Base-by-base conservation (phyloP, 2,888 invertebrate genomes). In the Rambutsinella grinnellia region DNA sequence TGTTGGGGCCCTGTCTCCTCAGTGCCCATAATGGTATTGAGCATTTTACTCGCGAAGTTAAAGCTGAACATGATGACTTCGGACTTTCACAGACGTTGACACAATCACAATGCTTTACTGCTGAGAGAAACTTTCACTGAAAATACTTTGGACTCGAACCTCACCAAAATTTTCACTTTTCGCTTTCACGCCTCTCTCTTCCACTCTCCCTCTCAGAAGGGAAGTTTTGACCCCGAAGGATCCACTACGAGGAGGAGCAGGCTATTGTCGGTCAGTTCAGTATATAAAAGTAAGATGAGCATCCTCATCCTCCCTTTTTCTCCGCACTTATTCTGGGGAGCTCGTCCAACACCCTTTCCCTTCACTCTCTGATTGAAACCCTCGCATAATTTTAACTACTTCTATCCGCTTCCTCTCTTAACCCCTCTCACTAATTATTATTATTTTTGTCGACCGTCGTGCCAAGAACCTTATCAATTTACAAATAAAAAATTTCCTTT, bases 31-130 rank as follows among this genome's bases (percentile, higher is more conserved):
- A 87, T 86, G 82, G 87, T 86, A 83, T 87, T 87, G 80, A 87
- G 85, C 86, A 87, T 87, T 83, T 87, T 87, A 82, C 86, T 87
- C 57, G 87, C 87, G 83, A 87, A 87, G 84, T 86, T 87, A 84
- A 87, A 87, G 85, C 86, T 87, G 84, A 87, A 87, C 87, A 87
- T 87, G 77, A 61, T 84, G 83, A 76, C 68, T 24, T 5, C 44
- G 28, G 60, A 46, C 46, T 21, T 66, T 61, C 51, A n/a, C 6
- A 36, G 36, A 36, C 5, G 6, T 13, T 36, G 13, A 36, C 58
- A 58, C 19, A 24, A 56, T 56, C 58, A 58, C 58, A 58, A 24
- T 58, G 26, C 15, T 58, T 27, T 21, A 19, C 15, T 21, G 46
- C 54, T 24, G 54, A 13, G n/a, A 23, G 54, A 24, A 36, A 8